These are phyloP conservation scores for Brachynemurus nebulosus DNA, from an alignment of 2,888 invertebrate genomes.

Conservation along the genomic window DNA sequence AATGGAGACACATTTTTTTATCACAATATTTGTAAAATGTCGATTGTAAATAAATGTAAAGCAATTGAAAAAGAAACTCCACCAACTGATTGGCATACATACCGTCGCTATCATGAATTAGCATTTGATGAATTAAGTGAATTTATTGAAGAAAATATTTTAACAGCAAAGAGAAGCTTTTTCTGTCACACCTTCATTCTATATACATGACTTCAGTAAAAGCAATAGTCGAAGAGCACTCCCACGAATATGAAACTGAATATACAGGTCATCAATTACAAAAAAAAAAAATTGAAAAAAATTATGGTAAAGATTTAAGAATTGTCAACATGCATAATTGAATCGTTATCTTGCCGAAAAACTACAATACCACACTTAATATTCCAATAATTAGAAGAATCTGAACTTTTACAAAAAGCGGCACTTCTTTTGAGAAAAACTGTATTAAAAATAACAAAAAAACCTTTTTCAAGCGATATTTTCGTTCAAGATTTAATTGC, in stretches of 20 bases:
- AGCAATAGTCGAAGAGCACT: not conserved
- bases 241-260: no score
- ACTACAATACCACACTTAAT: not conserved
- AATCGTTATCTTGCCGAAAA: not conserved
- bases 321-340: not conserved
- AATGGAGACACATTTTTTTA: conserved; percentile 2
- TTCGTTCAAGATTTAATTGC: no score
- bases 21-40: not conserved
- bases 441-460: not conserved
- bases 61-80: not conserved
- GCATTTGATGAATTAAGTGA: conserved; percentile 3
- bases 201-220: not conserved
- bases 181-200: not conserved
- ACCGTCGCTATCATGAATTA: conserved; percentile 4
- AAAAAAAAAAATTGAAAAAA: not conserved
- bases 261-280: no score
- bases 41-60: not conserved
- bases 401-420: not conserved
- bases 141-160: conserved; percentile 6
- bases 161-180: not conserved
- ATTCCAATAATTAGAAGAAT: not conserved
- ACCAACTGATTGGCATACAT: conserved; percentile 4
- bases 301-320: not conserved
- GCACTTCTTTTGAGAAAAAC: not conserved
- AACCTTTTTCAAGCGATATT: not conserved